These are phyloP conservation scores for Miltochrista miniata DNA, from an alignment of 2,888 invertebrate genomes.

Conservation along the genomic window DNA sequence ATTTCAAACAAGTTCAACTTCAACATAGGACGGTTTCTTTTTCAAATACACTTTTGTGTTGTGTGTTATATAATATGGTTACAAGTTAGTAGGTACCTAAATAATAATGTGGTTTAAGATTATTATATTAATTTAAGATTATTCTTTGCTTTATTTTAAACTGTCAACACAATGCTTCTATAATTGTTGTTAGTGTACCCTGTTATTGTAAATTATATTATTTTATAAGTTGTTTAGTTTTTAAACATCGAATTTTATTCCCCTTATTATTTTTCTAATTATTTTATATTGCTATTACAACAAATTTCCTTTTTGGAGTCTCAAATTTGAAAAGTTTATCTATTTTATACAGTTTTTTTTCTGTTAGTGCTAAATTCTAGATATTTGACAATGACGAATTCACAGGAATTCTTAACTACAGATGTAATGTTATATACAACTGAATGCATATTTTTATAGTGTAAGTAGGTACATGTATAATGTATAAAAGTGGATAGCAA, in stretches of 20 bases:
- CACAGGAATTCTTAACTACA: conserved; percentile 17
- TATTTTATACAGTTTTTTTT: conserved; percentile 11
- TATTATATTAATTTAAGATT: not conserved
- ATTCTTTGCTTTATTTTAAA: not conserved
- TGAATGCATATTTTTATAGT: conserved; percentile 1
- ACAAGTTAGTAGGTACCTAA: not conserved
- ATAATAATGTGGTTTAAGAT: not conserved
- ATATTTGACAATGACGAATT: conserved; percentile 15
- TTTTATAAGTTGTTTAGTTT: conserved; percentile 37
- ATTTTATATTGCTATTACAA: not conserved
- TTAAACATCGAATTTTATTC: conserved; percentile 47
- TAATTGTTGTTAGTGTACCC: conserved; percentile 41
- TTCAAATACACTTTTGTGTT: not conserved
- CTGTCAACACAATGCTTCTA: conserved; percentile 26
- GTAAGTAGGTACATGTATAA: too few species aligned
- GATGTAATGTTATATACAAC: conserved; percentile 22
- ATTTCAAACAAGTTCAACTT: not conserved
- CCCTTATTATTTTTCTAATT: conserved; percentile 1
- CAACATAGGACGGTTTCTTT: too few species aligned
- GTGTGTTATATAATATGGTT: too few species aligned
- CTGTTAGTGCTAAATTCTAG: conserved; percentile 24
- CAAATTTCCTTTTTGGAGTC: not conserved
- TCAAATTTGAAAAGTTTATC: conserved; percentile 25
- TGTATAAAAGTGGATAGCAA: too few species aligned
- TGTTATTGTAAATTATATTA: conserved; percentile 30